Conservation (phyloP, 1,140 invertebrate species). For the Drosophila repleta region DNA sequence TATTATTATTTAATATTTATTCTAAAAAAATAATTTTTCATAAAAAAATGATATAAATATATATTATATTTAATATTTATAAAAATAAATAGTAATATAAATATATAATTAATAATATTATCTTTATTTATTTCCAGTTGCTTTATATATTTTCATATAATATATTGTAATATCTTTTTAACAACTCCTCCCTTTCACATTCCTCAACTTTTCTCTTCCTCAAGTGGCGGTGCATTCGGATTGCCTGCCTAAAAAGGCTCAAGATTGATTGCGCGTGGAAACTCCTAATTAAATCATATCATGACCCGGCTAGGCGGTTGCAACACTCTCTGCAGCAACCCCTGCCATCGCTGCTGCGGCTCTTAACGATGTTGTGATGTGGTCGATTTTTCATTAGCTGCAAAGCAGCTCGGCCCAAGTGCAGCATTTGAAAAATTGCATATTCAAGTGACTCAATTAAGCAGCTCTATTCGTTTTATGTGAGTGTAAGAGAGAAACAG, state of each 20-base stretch:
- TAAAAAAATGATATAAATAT: too few relatives aligned
- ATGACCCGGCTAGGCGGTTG: constrained; percentile 37
- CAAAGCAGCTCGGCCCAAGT: constrained; percentile 21
- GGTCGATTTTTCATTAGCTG: constrained; percentile 62
- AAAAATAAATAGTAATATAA: too few relatives aligned
- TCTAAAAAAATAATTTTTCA: too few relatives aligned
- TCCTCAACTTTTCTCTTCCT: background rate
- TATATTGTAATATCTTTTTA: background rate
- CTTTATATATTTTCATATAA: too few relatives aligned
- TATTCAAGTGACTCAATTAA: constrained; percentile 80
- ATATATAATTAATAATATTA: too few relatives aligned
- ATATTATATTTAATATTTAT: too few relatives aligned
- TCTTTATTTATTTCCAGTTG: too few relatives aligned
- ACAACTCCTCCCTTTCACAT: background rate
- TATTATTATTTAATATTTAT: too few relatives aligned
- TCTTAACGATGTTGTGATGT: constrained; percentile 64
- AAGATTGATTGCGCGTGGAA: constrained; percentile 79
- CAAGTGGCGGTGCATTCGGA: constrained; percentile 48
- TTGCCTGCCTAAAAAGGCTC: constrained; percentile 34
- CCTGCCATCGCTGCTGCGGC: constrained; percentile 18
- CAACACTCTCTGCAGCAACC: background rate
- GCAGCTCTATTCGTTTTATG: constrained; percentile 28
- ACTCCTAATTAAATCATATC: constrained; percentile 81
- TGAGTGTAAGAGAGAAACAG: constrained; percentile 14
- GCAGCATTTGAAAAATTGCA: constrained; percentile 73